Conservation (phyloP, 2,797 vertebrate genomes). For the Stomatorhinus walkeri region DNA sequence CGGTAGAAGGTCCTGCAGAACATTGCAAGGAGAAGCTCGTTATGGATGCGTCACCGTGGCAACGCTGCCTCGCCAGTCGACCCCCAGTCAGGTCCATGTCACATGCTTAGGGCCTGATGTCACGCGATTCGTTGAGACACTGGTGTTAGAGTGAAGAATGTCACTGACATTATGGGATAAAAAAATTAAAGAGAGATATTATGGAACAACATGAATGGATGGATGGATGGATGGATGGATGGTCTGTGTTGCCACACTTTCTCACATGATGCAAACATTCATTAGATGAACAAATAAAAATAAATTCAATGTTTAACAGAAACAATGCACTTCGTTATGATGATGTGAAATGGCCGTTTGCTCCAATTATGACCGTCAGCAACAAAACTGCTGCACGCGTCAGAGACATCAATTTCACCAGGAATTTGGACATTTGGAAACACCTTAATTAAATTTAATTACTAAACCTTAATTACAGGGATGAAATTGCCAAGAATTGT, state of each 20-base stretch:
- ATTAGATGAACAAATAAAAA: neutral
- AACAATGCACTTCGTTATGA: neutral
- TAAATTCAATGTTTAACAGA: neutral
- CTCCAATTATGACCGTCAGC: neutral
- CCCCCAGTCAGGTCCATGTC: neutral
- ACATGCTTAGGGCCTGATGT: neutral
- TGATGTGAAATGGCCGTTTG: neutral
- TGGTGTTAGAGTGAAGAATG: neutral
- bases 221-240: too few species aligned
- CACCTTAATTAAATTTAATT: neutral
- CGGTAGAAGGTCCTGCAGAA: slow-evolving; percentile 82
- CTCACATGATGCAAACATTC: neutral
- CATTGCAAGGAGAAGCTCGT: neutral
- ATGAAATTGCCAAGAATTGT: neutral
- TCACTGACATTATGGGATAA: neutral
- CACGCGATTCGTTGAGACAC: neutral
- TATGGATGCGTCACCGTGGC: neutral
- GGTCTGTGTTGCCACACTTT: neutral
- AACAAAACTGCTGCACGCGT: neutral
- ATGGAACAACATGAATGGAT: neutral
- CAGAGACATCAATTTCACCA: neutral
- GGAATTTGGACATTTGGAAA: neutral
- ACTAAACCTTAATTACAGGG: neutral
- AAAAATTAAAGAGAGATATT: neutral
- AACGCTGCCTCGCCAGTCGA: neutral